Evolutionary conservation across 1,140 invertebrate species (phyloP), one percentile per base, ranked within the genome.

Genomic region (Brachionus manjavacas): DNA sequence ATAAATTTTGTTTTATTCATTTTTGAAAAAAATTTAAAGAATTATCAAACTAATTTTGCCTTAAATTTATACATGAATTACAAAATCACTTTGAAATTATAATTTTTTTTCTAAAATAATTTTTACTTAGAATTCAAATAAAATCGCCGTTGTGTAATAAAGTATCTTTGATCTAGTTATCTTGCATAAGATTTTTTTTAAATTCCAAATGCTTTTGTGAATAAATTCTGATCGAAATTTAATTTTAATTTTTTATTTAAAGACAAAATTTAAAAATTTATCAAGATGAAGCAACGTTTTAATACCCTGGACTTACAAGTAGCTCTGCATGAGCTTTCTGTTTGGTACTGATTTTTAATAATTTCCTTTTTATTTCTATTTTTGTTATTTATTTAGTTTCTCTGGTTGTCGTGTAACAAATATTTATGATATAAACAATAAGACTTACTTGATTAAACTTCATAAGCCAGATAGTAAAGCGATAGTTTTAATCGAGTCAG

Each of bases 391-490:
- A 2, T 39, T 16, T 14, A 81, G 79, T 35, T 81, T 81, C 25
- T 39, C 52, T 23, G 79, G 79, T 7, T 74, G 97, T 93, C 91
- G 97, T 87, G 95, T 99, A 0, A 94, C 95, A 88, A 97, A 99
- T 91, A 93, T 99, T 16, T 99, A 99, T 91, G 97, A 99, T 89
- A 93, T 99, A 84, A 96, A 99, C 89, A 93, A 94, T 88, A 97
- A 96, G 89, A 97, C 96, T 0, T 99, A 99, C 91, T 91, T 99
- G 8, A 94, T 99, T 85, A 93, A 94, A 86, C 91, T 99, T 23
- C 87, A 87, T 84, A 91, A 89, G 39, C 83, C 80, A 7, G 66
- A 84, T 25, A 43, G 52, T 39, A 84, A 74, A 41, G 66, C 66
- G 16, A 55, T 97, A 8, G 89, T 99, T 68, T 88, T 99, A 3